Evolutionary conservation across 2,888 invertebrate species (phyloP), one percentile per base, ranked within the genome.

Genomic region (Allolobophora icterica): DNA sequence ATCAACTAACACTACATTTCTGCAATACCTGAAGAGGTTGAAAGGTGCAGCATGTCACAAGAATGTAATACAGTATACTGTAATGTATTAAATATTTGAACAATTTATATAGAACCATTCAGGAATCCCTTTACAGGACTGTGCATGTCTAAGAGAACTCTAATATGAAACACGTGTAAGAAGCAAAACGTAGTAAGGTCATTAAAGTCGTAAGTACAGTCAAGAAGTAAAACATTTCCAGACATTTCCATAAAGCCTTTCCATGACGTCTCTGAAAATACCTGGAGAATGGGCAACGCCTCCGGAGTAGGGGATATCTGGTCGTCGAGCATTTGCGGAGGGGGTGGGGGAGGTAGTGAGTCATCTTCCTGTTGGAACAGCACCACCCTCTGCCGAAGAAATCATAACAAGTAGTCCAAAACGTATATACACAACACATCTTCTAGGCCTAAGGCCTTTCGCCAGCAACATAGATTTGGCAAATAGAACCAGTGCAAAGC

Each of bases 311-410:
- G 52, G 33, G 42, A 89, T 24, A 45, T 89, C 52, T 89, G 42
- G 1, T 89, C 52, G 34, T 42, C 52, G 89, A 89, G 34, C 35
- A 52, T 45, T 71, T 71, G 71, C 33, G 84, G 84, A 33, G 91
- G 90, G 71, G 91, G 90, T 91, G 90, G 91, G 3, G 90, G 91
- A n/a, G 91, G 91, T 52, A 90, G 83, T 33, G 90, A 83, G 38
- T 90, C 90, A 42, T 90, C 90, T 40, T 90, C 90, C 38, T 90
- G 84, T 13, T 90, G 83, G 34, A 90, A 84, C 34, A 84, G 84
- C 84, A 90, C 84, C 38, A 84, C 90, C 45, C 90, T 90, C 90
- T 90, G 87, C 17, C 52, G n/a, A 17, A 89, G 33, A 38, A 89
- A 89, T 87, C 87, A 89, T 6, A 71, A 71, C 71, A 71, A 71